Base-by-base conservation (phyloP, 2,113 vertebrate species). In the Fregata magnificens region DNA sequence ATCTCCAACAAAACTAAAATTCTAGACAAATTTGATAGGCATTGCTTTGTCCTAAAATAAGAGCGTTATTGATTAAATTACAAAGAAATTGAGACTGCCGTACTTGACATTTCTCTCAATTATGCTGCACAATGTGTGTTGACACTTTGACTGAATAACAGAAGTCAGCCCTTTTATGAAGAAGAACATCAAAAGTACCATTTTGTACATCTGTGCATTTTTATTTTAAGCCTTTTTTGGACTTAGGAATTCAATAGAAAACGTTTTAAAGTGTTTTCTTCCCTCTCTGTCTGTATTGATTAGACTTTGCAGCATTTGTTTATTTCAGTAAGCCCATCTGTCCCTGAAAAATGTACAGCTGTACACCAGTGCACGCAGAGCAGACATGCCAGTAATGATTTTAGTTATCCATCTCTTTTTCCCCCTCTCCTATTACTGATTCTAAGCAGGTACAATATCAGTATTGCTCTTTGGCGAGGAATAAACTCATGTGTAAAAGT, bases 361-460 rank as follows among this genome's bases (percentile, higher is more conserved):
- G 88, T 96, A 76, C 90, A 65, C 91, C 82, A 94, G 20, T 84
- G 72, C 70, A 95, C 14, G 59, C 80, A 84, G 62, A 97, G 66
- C 87, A 95, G 85, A 81, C 77, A 93, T 89, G 73, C 63, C 69
- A 88, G 84, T 97, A 97, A 96, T 94, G 72, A 84, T 96, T 96
- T 97, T 58, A 95, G 87, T 95, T 95, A 88, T 85, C 72, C 62
- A 80, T 77, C 19, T 88, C 88, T 90, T 92, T 91, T 80, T 1
- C 17, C 55, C 13, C 32, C 1, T 42, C 62, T 96, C 79, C 73
- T 94, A 2, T 95, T 97, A 86, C 67, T 96, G 88, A 98, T 98
- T 98, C 93, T 96, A 90, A 97, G 90, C 92, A 97, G 90, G 90
- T 98, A 96, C 79, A 88, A 55, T 96, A 89, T 92, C 96, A 96